Base-by-base conservation (phyloP, 2,888 invertebrate species). In the Exocentrus adspersus region DNA sequence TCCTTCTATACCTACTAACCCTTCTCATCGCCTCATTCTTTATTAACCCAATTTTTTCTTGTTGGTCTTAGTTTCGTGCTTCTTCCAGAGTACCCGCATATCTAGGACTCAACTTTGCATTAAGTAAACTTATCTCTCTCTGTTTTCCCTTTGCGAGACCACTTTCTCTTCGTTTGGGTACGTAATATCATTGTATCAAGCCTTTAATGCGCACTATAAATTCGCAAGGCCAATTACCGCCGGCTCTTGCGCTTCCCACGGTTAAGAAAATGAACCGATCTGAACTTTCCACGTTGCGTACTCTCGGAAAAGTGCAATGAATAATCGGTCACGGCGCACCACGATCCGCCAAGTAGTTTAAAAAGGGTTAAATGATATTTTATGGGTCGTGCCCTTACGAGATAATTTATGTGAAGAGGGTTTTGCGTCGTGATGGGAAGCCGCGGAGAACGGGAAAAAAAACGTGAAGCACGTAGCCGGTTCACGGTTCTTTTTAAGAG, bases 221-320 rank as follows among this genome's bases (percentile, higher is more conserved):
- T 37, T n/a, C 2, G 14, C 7, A 3, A 12, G 14, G 37, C 4
- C 37, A 37, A 37, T 37, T 37, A 37, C 10, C 37, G n/a, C n/a
- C 9, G 10, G 9, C 30, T 30, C n/a, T 30, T 7, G 30, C 9
- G 10, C 10, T 37, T 37, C 37, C 37, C 37, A 37, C 37, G 37
- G 12, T 9, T 45, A 54, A 48, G 50, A 52, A 46, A 37, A 50
- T 50, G 21, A 56, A 50, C 45, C 41, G 54, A 46, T 43, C 12
- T 28, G 46, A 63, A 65, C 66, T 66, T n/a, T n/a, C 68, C 66
- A 64, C 64, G 66, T 66, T 64, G 60, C 62, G 61, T n/a, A n/a
- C n/a, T 60, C 59, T 60, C 60, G 63, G 56, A 63, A 66, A 63
- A 63, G 42, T 57, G 57, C 60, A 43, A 60, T 63, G 60, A 63